A percentile compares a stretch with the other conserved stretches of the same genome.
These are phyloP conservation scores for Melopsittacus undulatus DNA, from an alignment of 2,797 vertebrate genomes.

Conservation along the genomic window DNA sequence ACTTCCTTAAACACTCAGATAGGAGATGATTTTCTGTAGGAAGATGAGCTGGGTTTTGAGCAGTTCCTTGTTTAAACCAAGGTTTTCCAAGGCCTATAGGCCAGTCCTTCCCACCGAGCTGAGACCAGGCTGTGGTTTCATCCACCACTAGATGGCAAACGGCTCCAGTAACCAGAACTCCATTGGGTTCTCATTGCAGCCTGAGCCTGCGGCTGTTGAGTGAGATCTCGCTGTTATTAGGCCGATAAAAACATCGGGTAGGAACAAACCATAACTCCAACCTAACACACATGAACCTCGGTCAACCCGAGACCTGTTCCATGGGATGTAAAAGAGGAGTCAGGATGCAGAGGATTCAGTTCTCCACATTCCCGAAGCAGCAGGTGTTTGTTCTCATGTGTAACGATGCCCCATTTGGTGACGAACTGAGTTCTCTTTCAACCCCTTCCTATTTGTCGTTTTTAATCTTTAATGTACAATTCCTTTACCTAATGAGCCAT, in stretches of 20 bases:
- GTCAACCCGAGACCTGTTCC: background rate
- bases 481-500: background rate
- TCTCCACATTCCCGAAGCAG: background rate
- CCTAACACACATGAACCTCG: background rate
- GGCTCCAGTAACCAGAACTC: background rate
- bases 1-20: background rate
- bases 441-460: background rate
- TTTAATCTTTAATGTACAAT: background rate
- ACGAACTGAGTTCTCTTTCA: background rate
- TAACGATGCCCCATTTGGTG: background rate
- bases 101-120: fast-evolving
- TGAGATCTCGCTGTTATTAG: background rate
- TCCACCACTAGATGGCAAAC: slow-evolving; percentile 58
- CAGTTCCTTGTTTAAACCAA: background rate
- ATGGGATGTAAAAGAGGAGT: background rate
- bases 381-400: no score
- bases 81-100: background rate
- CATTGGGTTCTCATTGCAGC: fast-evolving
- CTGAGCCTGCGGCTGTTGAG: background rate
- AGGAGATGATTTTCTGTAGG: no score
- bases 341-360: background rate
- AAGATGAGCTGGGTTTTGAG: background rate
- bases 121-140: fast-evolving
- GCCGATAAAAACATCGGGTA: background rate
- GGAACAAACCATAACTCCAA: background rate